These are phyloP conservation scores for Telenomus remus DNA, from an alignment of 1,140 invertebrate genomes.

Conservation along the genomic window DNA sequence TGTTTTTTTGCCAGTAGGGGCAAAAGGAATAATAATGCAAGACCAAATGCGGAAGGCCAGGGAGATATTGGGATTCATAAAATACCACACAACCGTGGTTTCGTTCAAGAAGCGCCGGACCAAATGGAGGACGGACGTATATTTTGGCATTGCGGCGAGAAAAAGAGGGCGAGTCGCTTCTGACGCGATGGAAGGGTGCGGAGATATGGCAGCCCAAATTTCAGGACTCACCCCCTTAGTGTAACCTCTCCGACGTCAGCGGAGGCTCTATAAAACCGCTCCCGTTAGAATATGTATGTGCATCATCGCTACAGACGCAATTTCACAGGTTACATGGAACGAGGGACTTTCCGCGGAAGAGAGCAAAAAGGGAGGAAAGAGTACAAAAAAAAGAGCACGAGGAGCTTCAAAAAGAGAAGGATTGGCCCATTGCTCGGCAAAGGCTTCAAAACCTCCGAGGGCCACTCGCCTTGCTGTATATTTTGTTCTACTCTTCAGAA, in stretches of 20 bases:
- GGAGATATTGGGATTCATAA: slow-evolving; percentile 46
- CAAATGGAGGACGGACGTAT: slow-evolving; percentile 36
- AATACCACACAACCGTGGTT: slow-evolving; percentile 39
- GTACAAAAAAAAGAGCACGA: slow-evolving; percentile 25
- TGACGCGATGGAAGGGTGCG: slow-evolving; percentile 31
- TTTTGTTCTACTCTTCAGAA: slow-evolving; percentile 74
- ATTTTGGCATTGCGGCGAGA: slow-evolving; percentile 42
- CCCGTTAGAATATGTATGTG: slow-evolving; percentile 42
- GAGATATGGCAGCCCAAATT: slow-evolving; percentile 44
- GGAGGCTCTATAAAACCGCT: slow-evolving; percentile 52
- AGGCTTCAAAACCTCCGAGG: slow-evolving; percentile 45
- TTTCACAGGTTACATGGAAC: slow-evolving; percentile 57
- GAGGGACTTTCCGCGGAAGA: slow-evolving; percentile 42
- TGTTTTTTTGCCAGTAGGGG: background rate
- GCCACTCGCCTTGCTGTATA: slow-evolving; percentile 64
- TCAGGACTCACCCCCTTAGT: slow-evolving; percentile 49
- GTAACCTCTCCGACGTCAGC: slow-evolving; percentile 51
- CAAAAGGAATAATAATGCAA: slow-evolving; percentile 36
- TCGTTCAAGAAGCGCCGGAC: slow-evolving; percentile 40
- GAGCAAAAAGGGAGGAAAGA: slow-evolving; percentile 36
- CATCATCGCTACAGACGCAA: slow-evolving; percentile 61
- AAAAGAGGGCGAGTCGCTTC: slow-evolving; percentile 37
- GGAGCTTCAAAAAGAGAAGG: slow-evolving; percentile 51
- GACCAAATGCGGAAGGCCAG: slow-evolving; percentile 12
- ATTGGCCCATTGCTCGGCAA: slow-evolving; percentile 30